phyloP scores from a whole-genome alignment of 2,888 invertebrate species.

The Fissipunctia ypsillon region DNA sequence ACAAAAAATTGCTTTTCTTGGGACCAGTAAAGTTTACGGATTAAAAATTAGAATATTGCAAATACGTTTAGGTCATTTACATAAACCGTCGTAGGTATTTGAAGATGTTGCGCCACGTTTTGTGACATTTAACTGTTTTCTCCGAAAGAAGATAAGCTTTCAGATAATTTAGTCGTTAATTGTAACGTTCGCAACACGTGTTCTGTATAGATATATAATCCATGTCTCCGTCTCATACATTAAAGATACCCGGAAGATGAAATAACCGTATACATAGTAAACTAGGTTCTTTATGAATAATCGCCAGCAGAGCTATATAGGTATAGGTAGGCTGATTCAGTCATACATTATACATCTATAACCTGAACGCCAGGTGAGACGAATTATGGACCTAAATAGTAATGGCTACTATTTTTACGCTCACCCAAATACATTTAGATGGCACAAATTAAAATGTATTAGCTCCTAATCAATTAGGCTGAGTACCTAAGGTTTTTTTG shows the following conservation, averaged over 20 bases:
- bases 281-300: not conserved
- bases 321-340: not conserved
- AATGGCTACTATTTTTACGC: not conserved
- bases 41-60: not conserved
- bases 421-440: not conserved
- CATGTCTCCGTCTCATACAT: slow-evolving; percentile 7
- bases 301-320: not conserved
- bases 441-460: not conserved
- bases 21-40: slow-evolving; percentile 7
- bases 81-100: slow-evolving; percentile 26
- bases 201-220: not conserved
- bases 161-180: slow-evolving; percentile 45
- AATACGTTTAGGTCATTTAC: not conserved
- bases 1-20: slow-evolving; percentile 16
- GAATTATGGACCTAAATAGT: not conserved
- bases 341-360: not conserved
- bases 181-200: slow-evolving; percentile 36
- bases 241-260: slow-evolving; percentile 5
- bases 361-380: not conserved
- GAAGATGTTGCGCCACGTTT: slow-evolving; percentile 11
- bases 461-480: too few relatives aligned
- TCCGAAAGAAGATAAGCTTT: slow-evolving; percentile 39
- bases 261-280: not conserved
- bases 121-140: slow-evolving; percentile 38
- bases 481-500: not conserved